Evolutionary conservation across 2,113 vertebrate genomes (phyloP), one percentile per base, ranked within the genome.

Genomic region (Ictalurus furcatus): DNA sequence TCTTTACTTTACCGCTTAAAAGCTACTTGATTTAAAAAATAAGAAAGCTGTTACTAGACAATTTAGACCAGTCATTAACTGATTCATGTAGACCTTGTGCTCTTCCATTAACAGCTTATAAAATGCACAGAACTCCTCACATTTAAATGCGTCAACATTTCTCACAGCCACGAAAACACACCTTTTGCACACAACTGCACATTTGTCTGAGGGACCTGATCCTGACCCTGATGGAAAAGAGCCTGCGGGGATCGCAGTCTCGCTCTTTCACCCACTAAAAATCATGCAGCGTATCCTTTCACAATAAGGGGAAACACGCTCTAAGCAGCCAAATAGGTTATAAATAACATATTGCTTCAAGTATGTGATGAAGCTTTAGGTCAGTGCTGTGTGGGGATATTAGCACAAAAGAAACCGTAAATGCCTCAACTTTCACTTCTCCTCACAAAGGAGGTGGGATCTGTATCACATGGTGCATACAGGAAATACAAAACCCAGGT

Each of bases 331-430:
- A 71, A 40, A 40, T 44, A 17, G 56, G 81, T 52, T 83, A 85
- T 85, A 67, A 85, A 85, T 89, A 88, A 63, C n/a, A 4, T 12
- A 85, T 56, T 54, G 78, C 83, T 67, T 79, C 30, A 85, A 78
- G 44, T 52, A 21, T 14, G 30, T 6, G 13, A 56, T 81, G 13
- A 69, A 19, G 44, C 44, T 85, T 85, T 69, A 89, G 73, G 48
- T 85, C 73, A 85, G 48, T 56, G 73, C n/a, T 28, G 12, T 58
- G 17, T n/a, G 56, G 6, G 52, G 71, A 34, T 65, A 67, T 54
- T 19, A 48, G 30, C n/a, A 17, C 23, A 80, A 79, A 80, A 69
- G 21, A 76, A 54, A 48, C 69, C 48, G 61, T 44, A 54, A 89
- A 65, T 44, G 59, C 79, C 58, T 89, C 23, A 21, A 52, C 59